Evolutionary conservation across 2,888 invertebrate species (phyloP).

Genomic region (Drosophila longiperda): DNA sequence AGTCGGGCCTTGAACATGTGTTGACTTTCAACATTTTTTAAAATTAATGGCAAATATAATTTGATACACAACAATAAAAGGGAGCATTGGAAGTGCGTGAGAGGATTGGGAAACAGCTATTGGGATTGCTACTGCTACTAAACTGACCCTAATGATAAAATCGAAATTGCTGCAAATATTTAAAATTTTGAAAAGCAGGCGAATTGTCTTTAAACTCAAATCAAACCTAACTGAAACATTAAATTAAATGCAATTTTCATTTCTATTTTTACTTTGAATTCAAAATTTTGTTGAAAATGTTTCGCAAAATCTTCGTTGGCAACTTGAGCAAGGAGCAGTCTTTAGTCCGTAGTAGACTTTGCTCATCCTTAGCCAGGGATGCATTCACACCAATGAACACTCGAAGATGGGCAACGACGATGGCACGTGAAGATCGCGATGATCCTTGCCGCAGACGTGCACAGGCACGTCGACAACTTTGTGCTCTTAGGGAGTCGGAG

Average conservation of each 20-base stretch:
- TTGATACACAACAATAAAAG: constrained; percentile 29
- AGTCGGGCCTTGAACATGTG: constrained; percentile 48
- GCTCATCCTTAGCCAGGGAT: not conserved
- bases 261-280: not conserved
- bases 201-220: not conserved
- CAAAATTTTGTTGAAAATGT: constrained; percentile 34
- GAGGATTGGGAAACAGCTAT: not conserved
- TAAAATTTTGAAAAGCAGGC: not conserved
- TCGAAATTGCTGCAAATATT: not conserved
- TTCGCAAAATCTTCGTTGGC: constrained; percentile 6
- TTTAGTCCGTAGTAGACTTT: not conserved
- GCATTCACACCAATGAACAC: not conserved
- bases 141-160: not conserved
- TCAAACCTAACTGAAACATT: not conserved
- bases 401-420: not conserved
- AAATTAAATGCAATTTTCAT: not conserved
- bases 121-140: not conserved
- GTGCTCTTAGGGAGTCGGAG: not conserved
- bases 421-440: not conserved
- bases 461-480: constrained; percentile 9
- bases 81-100: not conserved
- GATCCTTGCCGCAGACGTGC: not conserved
- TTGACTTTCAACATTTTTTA: constrained; percentile 52
- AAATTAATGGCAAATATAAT: constrained; percentile 41
- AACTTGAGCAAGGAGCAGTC: not conserved